Percentiles rank a stretch among this genome's conserved stretches.
Evolutionary conservation across 1,140 invertebrate genomes (phyloP).

Genomic region (Leptinotarsa lineolata): DNA sequence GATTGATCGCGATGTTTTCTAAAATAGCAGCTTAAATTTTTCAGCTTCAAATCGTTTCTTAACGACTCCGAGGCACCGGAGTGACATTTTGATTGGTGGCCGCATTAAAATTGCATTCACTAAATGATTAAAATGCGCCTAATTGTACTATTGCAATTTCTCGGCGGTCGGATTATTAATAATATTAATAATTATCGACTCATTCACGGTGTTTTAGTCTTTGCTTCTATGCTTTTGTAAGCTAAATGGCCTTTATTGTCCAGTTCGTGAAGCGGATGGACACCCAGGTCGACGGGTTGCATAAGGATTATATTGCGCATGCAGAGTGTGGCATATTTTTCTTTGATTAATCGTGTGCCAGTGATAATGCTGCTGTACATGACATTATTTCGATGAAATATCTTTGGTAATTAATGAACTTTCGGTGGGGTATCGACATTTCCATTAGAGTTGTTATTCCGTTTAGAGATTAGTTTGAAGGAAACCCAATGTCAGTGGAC

Average conservation of each 20-base stretch:
- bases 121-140: neutral
- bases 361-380: slow-evolving; percentile 2
- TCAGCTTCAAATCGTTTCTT: slow-evolving; percentile 3
- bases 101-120: neutral
- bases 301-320: neutral
- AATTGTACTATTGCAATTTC: slow-evolving; percentile 8
- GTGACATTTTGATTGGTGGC: slow-evolving; percentile 2
- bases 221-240: neutral
- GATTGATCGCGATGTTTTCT: neutral
- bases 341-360: neutral
- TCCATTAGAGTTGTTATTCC: neutral
- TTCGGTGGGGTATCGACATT: neutral
- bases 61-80: neutral
- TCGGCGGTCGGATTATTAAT: neutral
- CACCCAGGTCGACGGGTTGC: slow-evolving; percentile 7
- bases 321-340: neutral
- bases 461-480: neutral
- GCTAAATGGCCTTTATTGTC: slow-evolving; percentile 1
- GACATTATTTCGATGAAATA: slow-evolving; percentile 4
- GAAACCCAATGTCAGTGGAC: no score
- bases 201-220: slow-evolving; percentile 3
- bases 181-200: slow-evolving; percentile 1
- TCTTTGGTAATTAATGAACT: neutral
- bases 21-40: neutral
- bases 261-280: neutral